Conservation (phyloP, 1,140 invertebrate species). For the Aethina tumida region DNA sequence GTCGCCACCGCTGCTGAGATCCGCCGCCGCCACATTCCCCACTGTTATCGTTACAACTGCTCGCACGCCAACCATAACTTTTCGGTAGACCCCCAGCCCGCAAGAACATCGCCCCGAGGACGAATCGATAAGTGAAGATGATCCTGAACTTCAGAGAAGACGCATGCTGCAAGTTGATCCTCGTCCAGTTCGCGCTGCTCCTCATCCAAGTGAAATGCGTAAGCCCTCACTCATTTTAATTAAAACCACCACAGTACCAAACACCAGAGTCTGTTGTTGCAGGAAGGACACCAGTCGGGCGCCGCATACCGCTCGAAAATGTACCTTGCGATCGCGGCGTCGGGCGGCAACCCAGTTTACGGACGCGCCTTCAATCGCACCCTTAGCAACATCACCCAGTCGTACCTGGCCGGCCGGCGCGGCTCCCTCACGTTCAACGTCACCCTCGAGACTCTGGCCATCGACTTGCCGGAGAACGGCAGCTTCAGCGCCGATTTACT, state of each 20-base stretch:
- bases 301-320: constrained; percentile 15
- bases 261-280: too few species aligned
- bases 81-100: constrained; percentile 14
- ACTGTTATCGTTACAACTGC: constrained; percentile 8
- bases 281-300: too few species aligned
- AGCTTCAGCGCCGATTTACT: constrained; percentile 34
- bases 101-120: too few species aligned
- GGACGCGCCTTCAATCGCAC: constrained; percentile 34
- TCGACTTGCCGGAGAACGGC: constrained; percentile 34
- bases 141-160: constrained; percentile 14
- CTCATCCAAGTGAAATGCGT: constrained; percentile 13
- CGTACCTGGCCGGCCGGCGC: constrained; percentile 21
- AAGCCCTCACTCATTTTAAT: constrained; percentile 7
- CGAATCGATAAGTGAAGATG: neutral
- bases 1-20: constrained; percentile 4
- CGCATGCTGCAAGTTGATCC: constrained; percentile 16
- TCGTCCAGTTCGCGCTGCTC: constrained; percentile 17
- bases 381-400: constrained; percentile 32
- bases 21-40: too few species aligned
- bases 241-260: constrained; percentile 8
- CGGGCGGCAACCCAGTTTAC: constrained; percentile 26
- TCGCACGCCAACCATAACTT: constrained; percentile 6
- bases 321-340: constrained; percentile 33
- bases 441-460: constrained; percentile 30
- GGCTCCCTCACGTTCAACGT: constrained; percentile 26